A percentile compares a stretch with the other conserved stretches of the same genome.
These are phyloP conservation scores for Entomobrya multifasciata DNA, from an alignment of 2,888 invertebrate species.

Conservation along the genomic window DNA sequence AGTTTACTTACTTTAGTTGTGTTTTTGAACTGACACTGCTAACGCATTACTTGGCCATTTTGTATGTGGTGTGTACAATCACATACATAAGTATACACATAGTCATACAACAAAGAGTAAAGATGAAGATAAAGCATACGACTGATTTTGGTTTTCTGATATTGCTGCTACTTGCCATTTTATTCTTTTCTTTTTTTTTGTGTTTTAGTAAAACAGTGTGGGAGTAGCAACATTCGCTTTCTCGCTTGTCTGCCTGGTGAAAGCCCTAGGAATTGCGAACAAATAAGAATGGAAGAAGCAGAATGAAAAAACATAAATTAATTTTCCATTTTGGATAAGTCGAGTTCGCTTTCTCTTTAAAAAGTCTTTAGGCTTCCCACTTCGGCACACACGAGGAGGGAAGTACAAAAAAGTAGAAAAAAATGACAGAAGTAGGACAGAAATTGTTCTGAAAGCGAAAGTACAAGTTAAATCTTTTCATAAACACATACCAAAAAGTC, in stretches of 20 bases:
- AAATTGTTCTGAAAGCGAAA: constrained; percentile 22
- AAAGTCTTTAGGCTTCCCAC: constrained; percentile 55
- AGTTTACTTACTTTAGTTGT: constrained; percentile 47
- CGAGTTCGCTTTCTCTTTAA: constrained; percentile 45
- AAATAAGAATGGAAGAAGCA: constrained; percentile 17
- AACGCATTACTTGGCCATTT: not conserved
- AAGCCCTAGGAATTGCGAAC: constrained; percentile 18
- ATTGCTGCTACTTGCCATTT: constrained; percentile 8
- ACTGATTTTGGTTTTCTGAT: constrained; percentile 9
- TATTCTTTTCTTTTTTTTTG: not conserved
- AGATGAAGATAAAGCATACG: not conserved
- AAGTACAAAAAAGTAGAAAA: constrained; percentile 32
- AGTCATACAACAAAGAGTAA: too few relatives aligned
- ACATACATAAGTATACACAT: not conserved
- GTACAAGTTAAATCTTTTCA: constrained; percentile 36
- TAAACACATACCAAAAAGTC: constrained; percentile 24
- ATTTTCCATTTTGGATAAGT: constrained; percentile 66
- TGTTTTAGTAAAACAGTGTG: not conserved
- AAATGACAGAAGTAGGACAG: constrained; percentile 66
- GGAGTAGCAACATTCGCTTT: constrained; percentile 25
- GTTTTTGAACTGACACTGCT: constrained; percentile 12
- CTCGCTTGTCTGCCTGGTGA: constrained; percentile 46
- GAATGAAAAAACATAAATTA: constrained; percentile 61
- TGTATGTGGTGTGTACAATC: not conserved
- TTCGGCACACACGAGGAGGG: not conserved